Base-by-base conservation (phyloP, 2,888 invertebrate genomes). In the Mesorhabditis belari region DNA sequence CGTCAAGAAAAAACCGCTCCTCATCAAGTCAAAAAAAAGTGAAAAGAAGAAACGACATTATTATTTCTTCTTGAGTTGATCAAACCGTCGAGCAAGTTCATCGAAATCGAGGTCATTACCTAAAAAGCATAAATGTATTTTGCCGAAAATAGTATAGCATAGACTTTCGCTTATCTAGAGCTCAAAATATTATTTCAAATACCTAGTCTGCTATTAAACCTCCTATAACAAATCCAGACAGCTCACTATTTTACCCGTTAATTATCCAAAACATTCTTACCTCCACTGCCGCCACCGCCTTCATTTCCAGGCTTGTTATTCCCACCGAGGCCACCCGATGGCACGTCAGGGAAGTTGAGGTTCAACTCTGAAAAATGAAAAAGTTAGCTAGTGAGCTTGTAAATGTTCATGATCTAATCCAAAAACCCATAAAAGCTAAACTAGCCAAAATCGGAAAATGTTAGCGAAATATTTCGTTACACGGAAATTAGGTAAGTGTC, bases 331-430 rank as follows among this genome's bases (percentile, higher is more conserved):
- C 75, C 65, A 21, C 67, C 71, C 4, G 60, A 71, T 12, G 77
- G 77, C 21, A 74, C 74, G 35, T 75, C 76, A 5, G 77, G 77
- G 58, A 77, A 72, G 21, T n/a, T n/a, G n/a, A n/a, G n/a, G n/a
- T 61, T 55, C 28, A 71, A 63, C 24, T 65, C 72, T 71, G 59
- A 44, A 66, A 70, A 27, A n/a, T 57, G 57, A 58, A 50, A 56
- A 59, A 53, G 35, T 6, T 51, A 26, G 23, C 17, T 5, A 25
- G 28, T 44, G n/a, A 29, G 23, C 6, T 24, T 25, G 25, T 21
- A n/a, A 28, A 29, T 55, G 21, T n/a, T 9, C 24, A 57, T 23
- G n/a, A n/a, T n/a, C n/a, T n/a, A n/a, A n/a, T n/a, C n/a, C n/a
- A n/a, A n/a, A n/a, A n/a, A n/a, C n/a, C n/a, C n/a, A n/a, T n/a